A percentile compares a stretch with the other conserved stretches of the same genome.
Evolutionary conservation across 2,888 invertebrate species (phyloP).

Genomic region (Megaustenia siamemsis): DNA sequence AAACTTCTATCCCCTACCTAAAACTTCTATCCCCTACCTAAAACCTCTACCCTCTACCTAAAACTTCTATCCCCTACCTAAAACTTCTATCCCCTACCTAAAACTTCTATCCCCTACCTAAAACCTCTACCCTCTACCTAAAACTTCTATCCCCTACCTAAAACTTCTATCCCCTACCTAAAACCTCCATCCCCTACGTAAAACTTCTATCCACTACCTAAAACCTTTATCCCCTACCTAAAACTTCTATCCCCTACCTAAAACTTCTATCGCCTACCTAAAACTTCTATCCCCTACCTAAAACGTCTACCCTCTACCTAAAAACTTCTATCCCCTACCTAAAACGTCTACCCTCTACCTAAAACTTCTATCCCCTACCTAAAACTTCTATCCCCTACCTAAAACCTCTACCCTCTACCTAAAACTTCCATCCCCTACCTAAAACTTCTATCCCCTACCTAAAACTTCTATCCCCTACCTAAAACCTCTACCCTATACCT

Average conservation of each 20-base stretch:
- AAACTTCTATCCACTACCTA: too few species aligned
- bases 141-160: neutral
- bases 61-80: neutral
- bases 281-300: neutral
- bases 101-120: neutral
- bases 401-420: neutral
- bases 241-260: too few species aligned
- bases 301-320: neutral
- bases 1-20: neutral
- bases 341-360: too few species aligned
- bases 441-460: too few species aligned
- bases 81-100: neutral
- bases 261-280: neutral
- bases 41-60: neutral
- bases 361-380: neutral
- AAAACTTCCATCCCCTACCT: too few species aligned
- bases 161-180: too few species aligned
- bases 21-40: neutral
- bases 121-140: neutral
- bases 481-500: too few species aligned
- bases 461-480: too few species aligned
- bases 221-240: too few species aligned
- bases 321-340: neutral
- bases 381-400: neutral
- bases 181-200: too few species aligned